Conservation (phyloP, 2,113 vertebrate species). For the Perca fluviatilis region DNA sequence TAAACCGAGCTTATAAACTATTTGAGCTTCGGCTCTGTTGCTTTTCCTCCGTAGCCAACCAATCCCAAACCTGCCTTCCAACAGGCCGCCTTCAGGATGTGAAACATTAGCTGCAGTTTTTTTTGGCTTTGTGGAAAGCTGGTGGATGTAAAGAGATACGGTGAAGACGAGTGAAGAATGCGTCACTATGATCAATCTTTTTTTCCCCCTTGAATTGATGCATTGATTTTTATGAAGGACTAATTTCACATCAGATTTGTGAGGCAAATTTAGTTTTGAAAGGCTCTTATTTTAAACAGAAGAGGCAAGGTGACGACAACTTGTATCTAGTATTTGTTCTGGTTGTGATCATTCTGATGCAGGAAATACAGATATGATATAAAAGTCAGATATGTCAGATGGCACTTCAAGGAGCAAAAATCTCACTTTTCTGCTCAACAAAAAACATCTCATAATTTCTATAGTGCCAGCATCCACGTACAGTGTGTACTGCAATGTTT, state of each 20-base stretch:
- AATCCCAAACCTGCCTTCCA: conserved; percentile 43
- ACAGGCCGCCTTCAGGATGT: conserved; percentile 30
- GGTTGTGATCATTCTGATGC: not conserved
- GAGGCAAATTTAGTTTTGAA: not conserved
- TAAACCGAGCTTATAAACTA: conserved; percentile 59
- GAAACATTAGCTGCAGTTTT: conserved; percentile 51
- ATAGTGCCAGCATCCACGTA: not conserved
- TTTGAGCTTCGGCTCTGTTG: conserved; percentile 39
- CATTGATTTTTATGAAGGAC: conserved; percentile 39
- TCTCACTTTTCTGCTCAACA: not conserved
- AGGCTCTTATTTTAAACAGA: not conserved
- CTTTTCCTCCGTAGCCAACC: conserved; percentile 39
- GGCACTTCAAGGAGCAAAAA: not conserved
- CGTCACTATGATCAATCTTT: conserved; percentile 54
- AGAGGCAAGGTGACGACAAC: not conserved
- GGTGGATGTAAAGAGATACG: conserved; percentile 38
- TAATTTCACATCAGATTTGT: not conserved
- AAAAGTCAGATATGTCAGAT: not conserved
- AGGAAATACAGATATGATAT: not conserved
- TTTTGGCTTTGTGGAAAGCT: conserved; percentile 22
- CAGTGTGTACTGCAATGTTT: not conserved
- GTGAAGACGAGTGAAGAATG: conserved; percentile 18
- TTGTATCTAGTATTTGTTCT: not conserved
- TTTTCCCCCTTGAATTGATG: conserved; percentile 28
- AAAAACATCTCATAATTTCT: conserved; percentile 1